Evolutionary conservation across 2,888 invertebrate species (phyloP).

Genomic region (Drosophila bunnanda): DNA sequence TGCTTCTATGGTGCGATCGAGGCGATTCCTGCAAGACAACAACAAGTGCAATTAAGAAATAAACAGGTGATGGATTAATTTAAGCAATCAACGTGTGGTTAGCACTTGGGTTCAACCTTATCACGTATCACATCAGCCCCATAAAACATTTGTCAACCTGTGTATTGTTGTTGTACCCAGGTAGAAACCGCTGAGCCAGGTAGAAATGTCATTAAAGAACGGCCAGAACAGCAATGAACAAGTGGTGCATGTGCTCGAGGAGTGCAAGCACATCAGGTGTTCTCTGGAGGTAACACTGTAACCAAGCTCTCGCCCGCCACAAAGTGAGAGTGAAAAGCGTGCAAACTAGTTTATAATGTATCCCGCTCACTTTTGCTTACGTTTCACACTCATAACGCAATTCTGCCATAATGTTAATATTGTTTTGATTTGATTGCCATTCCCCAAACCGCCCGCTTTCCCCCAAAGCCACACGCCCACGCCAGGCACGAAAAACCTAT

Average conservation of each 20-base stretch:
- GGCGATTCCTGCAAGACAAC: slow-evolving; percentile 47
- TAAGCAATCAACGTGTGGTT: slow-evolving; percentile 35
- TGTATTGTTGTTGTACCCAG: not conserved
- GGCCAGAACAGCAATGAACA: slow-evolving; percentile 9
- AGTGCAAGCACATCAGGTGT: slow-evolving; percentile 5
- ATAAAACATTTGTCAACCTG: slow-evolving; percentile 24
- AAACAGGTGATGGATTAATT: slow-evolving; percentile 32
- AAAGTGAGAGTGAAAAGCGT: slow-evolving; percentile 31
- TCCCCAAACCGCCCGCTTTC: not conserved
- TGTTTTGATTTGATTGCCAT: slow-evolving; percentile 12
- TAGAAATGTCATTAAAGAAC: slow-evolving; percentile 5
- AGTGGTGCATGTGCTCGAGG: slow-evolving; percentile 7
- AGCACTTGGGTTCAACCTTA: slow-evolving; percentile 53
- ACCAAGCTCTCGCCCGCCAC: not conserved
- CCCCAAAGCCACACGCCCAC: not conserved
- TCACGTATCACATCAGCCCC: slow-evolving; percentile 40
- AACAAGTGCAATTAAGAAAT: slow-evolving; percentile 28
- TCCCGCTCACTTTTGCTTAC: slow-evolving; percentile 50
- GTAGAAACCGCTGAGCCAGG: slow-evolving; percentile 27
- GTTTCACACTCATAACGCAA: slow-evolving; percentile 31
- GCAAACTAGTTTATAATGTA: slow-evolving; percentile 40
- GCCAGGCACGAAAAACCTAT: slow-evolving; percentile 2
- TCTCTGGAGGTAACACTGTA: slow-evolving; percentile 9
- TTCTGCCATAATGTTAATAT: slow-evolving; percentile 15
- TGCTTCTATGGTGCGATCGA: slow-evolving; percentile 6